A percentile compares a stretch with the other conserved stretches of the same genome.
phyloP scores from a whole-genome alignment of 64 coral and sea anemone species.

The Platygyra sinensis region DNA sequence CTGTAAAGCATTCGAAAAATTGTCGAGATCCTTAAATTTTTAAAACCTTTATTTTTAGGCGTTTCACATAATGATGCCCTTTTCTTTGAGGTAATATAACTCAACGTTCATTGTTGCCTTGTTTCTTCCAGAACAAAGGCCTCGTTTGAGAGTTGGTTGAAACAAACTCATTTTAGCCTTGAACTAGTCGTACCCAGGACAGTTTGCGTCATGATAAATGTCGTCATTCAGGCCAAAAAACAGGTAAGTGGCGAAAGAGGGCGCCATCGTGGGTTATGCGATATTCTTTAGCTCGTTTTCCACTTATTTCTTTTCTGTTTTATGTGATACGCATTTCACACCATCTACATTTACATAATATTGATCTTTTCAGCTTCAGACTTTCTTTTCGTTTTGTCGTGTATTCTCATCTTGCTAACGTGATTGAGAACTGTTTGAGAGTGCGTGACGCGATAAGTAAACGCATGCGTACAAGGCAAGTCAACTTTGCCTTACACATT shows the following conservation, averaged over 20 bases:
- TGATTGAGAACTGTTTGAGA: not conserved
- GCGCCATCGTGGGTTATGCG: not conserved
- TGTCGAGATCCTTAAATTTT: too few relatives aligned
- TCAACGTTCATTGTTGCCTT: not conserved
- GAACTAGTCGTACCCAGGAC: constrained; percentile 57
- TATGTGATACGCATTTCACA: too few relatives aligned
- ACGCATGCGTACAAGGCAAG: too few relatives aligned
- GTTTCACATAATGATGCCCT: too few relatives aligned
- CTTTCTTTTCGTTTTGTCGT: not conserved
- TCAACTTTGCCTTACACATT: not conserved
- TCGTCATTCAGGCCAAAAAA: constrained; percentile 74
- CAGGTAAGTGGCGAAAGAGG: constrained; percentile 32
- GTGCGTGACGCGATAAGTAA: not conserved
- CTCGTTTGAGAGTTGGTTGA: constrained; percentile 58
- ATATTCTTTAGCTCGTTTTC: not conserved
- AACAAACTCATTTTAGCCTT: constrained; percentile 30
- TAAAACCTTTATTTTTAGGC: too few relatives aligned
- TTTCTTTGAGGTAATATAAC: too few relatives aligned
- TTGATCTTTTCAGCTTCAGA: too few relatives aligned
- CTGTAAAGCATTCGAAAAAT: too few relatives aligned
- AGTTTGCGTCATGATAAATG: constrained; percentile 75
- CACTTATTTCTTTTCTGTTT: too few relatives aligned
- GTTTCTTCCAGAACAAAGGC: constrained; percentile 46
- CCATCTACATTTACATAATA: too few relatives aligned
- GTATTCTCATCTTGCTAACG: not conserved